Evolutionary conservation across 2,888 invertebrate species (phyloP).

Genomic region (Ecdyonurus torrentis): DNA sequence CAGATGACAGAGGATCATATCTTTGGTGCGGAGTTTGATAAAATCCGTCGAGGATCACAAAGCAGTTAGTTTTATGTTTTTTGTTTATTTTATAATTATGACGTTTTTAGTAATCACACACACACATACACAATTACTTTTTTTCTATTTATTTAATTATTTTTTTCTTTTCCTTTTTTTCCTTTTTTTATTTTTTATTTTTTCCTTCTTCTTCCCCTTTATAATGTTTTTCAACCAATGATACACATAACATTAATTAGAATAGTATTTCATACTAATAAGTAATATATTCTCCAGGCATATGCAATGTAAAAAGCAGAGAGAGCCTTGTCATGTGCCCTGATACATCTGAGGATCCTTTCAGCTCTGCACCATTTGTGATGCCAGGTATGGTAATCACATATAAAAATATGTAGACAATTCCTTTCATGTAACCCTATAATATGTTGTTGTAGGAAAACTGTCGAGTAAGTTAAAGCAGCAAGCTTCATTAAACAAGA

Average conservation of each 20-base stretch:
- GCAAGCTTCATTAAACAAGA: background rate
- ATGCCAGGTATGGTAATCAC: conserved; percentile 35
- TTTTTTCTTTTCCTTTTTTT: conserved; percentile 8
- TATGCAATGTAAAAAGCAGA: conserved; percentile 48
- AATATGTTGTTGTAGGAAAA: background rate
- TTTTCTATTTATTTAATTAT: conserved; percentile 3
- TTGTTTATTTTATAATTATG: conserved; percentile 3
- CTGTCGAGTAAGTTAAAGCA: background rate
- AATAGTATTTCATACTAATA: too few species aligned
- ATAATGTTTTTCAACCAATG: too few species aligned
- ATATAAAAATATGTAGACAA: background rate
- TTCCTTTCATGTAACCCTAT: background rate
- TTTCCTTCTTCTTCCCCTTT: too few species aligned
- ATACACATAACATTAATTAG: too few species aligned
- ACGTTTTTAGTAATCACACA: background rate
- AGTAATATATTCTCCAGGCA: conserved; percentile 27
- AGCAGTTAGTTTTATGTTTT: conserved; percentile 40
- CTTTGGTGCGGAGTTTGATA: conserved; percentile 70
- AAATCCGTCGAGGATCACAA: conserved; percentile 58
- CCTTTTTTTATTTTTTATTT: conserved; percentile 5
- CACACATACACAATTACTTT: background rate
- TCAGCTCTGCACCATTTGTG: conserved; percentile 68
- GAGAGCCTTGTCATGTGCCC: conserved; percentile 51
- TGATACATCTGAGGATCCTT: conserved; percentile 50
- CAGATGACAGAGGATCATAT: conserved; percentile 63